Percentiles rank a stretch among this genome's conserved stretches.
phyloP scores from a whole-genome alignment of 1,140 invertebrate species.

The Zaprionus ornatus region DNA sequence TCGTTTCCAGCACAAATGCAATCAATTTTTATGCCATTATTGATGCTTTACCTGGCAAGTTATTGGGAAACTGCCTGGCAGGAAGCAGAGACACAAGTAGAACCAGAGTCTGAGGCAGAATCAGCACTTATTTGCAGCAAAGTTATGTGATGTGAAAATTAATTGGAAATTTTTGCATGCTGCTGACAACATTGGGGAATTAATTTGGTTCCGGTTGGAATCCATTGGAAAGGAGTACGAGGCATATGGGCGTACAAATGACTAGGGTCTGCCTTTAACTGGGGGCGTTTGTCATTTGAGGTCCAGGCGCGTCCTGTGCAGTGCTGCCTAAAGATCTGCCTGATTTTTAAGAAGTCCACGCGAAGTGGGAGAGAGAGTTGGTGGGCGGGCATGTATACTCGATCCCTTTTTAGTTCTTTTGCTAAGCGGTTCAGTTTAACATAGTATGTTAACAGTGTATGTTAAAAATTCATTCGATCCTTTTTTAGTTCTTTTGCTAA shows the following conservation, averaged over 20 bases:
- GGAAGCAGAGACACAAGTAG: neutral
- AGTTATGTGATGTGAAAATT: constrained; percentile 70
- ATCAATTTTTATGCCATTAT: constrained; percentile 81
- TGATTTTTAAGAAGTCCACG: constrained; percentile 25
- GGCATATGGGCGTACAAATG: neutral
- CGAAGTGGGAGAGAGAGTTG: neutral
- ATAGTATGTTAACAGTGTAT: too few relatives aligned
- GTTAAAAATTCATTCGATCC: too few relatives aligned
- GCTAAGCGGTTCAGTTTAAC: constrained; percentile 38
- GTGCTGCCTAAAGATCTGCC: constrained; percentile 20
- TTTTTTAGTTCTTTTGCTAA: constrained; percentile 55
- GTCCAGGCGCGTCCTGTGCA: constrained; percentile 48
- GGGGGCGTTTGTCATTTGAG: constrained; percentile 63
- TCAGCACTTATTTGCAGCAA: constrained; percentile 39
- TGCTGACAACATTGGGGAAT: constrained; percentile 44
- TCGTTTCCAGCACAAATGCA: constrained; percentile 57
- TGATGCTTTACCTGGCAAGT: constrained; percentile 75
- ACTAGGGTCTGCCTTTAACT: constrained; percentile 65
- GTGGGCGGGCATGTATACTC: constrained; percentile 5
- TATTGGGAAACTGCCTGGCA: constrained; percentile 37
- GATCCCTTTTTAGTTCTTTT: constrained; percentile 57
- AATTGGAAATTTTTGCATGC: constrained; percentile 71
- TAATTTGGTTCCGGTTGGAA: constrained; percentile 53
- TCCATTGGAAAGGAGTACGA: neutral
- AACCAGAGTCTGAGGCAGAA: neutral